Evolutionary conservation across 2,888 invertebrate species (phyloP), one percentile per base, ranked within the genome.

Genomic region (Melieria omissa): DNA sequence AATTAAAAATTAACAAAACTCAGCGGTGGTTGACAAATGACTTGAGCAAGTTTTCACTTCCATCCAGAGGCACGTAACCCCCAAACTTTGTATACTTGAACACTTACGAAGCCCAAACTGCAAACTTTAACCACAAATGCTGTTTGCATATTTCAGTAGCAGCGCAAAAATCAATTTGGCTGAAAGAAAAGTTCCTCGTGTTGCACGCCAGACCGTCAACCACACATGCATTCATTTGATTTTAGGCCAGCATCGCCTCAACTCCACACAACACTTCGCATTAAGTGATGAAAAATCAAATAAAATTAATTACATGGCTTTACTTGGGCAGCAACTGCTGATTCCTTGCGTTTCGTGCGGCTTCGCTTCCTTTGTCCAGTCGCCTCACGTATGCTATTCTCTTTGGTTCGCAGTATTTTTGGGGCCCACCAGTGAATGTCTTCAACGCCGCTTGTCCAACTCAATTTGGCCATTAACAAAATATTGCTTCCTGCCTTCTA

Each of bases 1-100:
- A 78, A 81, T 82, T 81, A 81, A 81, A 82, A 82, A 82, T 82
- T 76, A 77, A 82, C 70, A 55, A 75, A 77, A 63, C 65, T 57
- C 62, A 61, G 29, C 55, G 55, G 52, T 60, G 64, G 41, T 63
- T 66, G 63, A 62, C 58, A 72, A 63, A 66, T 67, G 45, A 52
- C 61, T 10, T 29, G 44, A 44, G 7, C 47, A 10, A 29, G 29
- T 29, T 29, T 29, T 29, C 29, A 29, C 29, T 29, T 29, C 29
- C 2, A 29, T 29, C 29, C 29, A 29, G 29, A 29, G 29, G 29
- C 29, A 29, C 29, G 29, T 29, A 1, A 29, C 29, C 29, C 29
- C 60, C 29, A 42, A 29, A 8, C 41, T 6, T 42, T n/a, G 3
- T 41, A 60, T 29, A 29, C 29, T 42, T 29, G 29, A 29, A 29